Conservation (phyloP, 2,797 vertebrate genomes). For the Danio albolineatus region DNA sequence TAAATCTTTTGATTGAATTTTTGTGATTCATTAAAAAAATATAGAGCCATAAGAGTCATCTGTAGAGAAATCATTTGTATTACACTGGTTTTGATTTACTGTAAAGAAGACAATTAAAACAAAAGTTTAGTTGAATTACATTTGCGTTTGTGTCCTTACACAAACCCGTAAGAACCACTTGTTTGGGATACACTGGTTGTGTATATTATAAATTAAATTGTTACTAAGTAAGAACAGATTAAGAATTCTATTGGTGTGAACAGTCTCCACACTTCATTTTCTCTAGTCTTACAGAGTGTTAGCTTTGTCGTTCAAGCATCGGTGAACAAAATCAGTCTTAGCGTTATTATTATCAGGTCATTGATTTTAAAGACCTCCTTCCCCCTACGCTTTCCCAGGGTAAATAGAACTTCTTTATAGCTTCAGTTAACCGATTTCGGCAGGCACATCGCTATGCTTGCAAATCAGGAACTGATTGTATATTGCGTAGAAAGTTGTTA, state of each 20-base stretch:
- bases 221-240: neutral
- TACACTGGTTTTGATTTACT: neutral
- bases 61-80: neutral
- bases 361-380: conserved; percentile 38
- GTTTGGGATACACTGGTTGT: too few relatives aligned
- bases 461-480: conserved; percentile 8
- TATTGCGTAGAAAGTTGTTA: conserved; percentile 20
- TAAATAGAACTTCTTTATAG: conserved; percentile 12
- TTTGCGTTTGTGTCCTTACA: too few relatives aligned
- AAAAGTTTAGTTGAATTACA: too few relatives aligned
- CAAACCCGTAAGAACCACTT: too few relatives aligned
- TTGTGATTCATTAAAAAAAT: neutral
- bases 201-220: too few relatives aligned
- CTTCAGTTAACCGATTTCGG: neutral
- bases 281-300: conserved; percentile 8
- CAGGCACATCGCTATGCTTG: conserved; percentile 1
- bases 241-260: neutral
- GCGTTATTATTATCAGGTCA: conserved; percentile 34
- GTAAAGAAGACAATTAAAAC: too few relatives aligned
- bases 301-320: conserved; percentile 30
- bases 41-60: neutral
- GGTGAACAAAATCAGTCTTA: conserved; percentile 20
- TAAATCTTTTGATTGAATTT: neutral
- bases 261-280: neutral
- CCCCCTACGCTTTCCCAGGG: conserved; percentile 15